Conservation (phyloP, 2,113 vertebrate genomes). For the Aix galericulata region DNA sequence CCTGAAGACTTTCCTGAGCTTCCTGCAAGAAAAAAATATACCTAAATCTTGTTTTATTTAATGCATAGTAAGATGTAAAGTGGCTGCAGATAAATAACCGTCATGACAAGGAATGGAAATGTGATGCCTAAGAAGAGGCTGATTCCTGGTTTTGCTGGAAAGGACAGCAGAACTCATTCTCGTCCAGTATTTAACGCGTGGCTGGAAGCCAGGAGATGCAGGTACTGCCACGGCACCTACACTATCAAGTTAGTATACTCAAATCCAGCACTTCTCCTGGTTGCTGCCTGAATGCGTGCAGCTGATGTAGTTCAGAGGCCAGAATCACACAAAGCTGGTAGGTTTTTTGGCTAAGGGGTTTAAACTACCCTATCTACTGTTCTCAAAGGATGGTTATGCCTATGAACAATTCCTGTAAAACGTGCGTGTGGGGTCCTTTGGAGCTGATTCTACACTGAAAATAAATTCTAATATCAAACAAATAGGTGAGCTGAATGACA, state of each 20-base stretch:
- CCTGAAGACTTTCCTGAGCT: constrained; percentile 83
- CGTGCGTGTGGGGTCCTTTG: not conserved
- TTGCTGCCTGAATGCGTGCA: not conserved
- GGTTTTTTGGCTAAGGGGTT: not conserved
- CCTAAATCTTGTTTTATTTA: not conserved
- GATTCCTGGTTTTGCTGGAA: not conserved
- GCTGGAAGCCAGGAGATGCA: accelerated
- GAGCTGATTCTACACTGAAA: not conserved
- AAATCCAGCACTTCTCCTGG: not conserved
- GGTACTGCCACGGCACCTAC: not conserved
- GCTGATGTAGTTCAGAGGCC: accelerated
- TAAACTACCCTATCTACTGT: accelerated
- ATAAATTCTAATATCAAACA: not conserved
- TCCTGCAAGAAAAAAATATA: constrained; percentile 57
- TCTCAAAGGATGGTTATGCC: not conserved
- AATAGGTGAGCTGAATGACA: not conserved
- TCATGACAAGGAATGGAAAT: not conserved
- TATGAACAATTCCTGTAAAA: not conserved
- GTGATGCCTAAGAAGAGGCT: not conserved
- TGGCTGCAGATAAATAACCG: not conserved
- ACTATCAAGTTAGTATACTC: too few species aligned
- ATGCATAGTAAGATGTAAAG: accelerated
- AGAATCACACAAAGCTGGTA: not conserved
- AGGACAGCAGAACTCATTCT: accelerated
- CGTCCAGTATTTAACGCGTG: not conserved